Evolutionary conservation across 2,113 vertebrate genomes (phyloP), one percentile per base, ranked within the genome.

Genomic region (Ophiodon elongatus): DNA sequence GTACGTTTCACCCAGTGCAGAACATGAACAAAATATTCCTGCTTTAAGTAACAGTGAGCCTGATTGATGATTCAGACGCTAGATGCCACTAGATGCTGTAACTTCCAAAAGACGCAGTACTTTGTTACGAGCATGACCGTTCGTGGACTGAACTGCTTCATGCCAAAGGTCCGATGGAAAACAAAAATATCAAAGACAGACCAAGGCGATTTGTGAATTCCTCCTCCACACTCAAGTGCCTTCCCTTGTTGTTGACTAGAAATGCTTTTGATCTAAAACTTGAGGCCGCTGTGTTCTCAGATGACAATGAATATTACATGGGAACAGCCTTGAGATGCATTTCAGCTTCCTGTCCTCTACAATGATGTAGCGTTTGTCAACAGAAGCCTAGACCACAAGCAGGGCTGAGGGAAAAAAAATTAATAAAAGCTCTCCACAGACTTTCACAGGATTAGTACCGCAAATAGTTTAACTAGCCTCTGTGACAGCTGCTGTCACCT

Each of bases 221-320:
- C 91, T 84, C 91, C 91, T 89, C 81, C 91, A 80, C 86, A 82
- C 85, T 92, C 88, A 88, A 92, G 85, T 87, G 77, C 85, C 90
- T 90, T 92, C 90, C 92, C 88, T 90, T 89, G 92, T 89, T 88
- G 89, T 91, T 84, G 89, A 94, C 93, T 83, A 84, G 89, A 91
- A 92, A 89, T 84, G 82, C 90, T 80, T 94, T 94, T 94, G 94
- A 95, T 95, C 91, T 94, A 43, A 93, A 92, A 90, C 91, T 91
- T 80, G 78, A 91, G 90, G 84, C 88, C 43, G 33, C 83, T 75
- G 85, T 88, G 84, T 87, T 89, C 91, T 92, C 88, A 80, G 86
- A 93, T 89, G 88, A 94, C 90, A 87, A 92, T 93, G 92, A 95
- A 95, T 94, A 92, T 93, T 93, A 90, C 91, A 95, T 92, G 85